Evolutionary conservation across 2,888 invertebrate species (phyloP), one percentile per base, ranked within the genome.

Genomic region (Apotomis turbidana): DNA sequence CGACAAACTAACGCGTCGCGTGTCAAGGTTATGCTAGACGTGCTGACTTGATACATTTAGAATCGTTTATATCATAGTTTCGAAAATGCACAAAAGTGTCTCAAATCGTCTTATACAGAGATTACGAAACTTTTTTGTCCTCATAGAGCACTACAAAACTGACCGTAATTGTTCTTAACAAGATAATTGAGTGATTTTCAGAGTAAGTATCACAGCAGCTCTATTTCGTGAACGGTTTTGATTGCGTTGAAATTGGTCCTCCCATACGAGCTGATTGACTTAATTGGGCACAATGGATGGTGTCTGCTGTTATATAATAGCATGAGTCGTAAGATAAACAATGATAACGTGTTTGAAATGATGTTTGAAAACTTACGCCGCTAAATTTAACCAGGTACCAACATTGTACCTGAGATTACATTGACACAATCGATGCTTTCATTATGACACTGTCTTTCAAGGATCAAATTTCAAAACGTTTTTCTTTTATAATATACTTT

Each of bases 151-250:
- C 36, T 44, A 15, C 57, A 4, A 55, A 41, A 61, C 67, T 13
- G 44, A 5, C 54, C 36, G n/a, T 68, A 63, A 72, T 68, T 68
- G 63, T 15, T 12, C 52, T 41, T 58, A 72, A 72, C 68, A 62
- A 68, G 68, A 54, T 63, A 68, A 72, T 72, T 59, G 72, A 58
- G 4, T n/a, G 62, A 62, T 52, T 64, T 70, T 54, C 52, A 52
- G 41, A 57, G 61, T 55, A 62, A 62, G 59, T 59, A 71, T 67
- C 68, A 72, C 68, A 72, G 63, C 63, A 46, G 52, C 44, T 72
- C 54, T 38, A 63, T 68, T 67, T 52, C 46, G 27, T 63, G 52
- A 72, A 68, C 59, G n/a, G n/a, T 63, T 68, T 15, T 59, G 68
- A 72, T 72, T 72, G 72, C 27, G 27, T 52, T 52, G 4, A 27